phyloP scores from a whole-genome alignment of 2,797 vertebrate species.

The Cheirogaleus major region DNA sequence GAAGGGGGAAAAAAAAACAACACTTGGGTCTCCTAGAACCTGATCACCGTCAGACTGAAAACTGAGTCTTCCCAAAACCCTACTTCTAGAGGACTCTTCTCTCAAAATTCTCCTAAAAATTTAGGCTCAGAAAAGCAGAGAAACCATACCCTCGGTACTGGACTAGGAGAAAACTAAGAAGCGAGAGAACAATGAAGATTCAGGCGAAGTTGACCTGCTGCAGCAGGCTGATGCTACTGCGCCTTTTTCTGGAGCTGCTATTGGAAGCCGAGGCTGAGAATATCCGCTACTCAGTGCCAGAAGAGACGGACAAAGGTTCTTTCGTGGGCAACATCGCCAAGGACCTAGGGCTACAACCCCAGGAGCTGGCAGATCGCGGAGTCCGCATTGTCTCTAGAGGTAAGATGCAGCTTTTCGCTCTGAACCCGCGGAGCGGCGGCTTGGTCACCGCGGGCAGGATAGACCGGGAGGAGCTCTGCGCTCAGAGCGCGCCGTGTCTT shows the following conservation, averaged over 20 bases:
- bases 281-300: slow-evolving; percentile 82
- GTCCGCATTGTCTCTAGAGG: slow-evolving; percentile 81
- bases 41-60: background rate
- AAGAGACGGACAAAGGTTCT: slow-evolving; percentile 81
- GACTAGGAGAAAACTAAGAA: slow-evolving; percentile 23
- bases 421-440: slow-evolving; percentile 76
- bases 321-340: slow-evolving; percentile 81
- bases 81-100: background rate
- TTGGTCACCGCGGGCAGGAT: slow-evolving; percentile 82
- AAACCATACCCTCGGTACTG: background rate
- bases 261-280: slow-evolving; percentile 56
- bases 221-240: slow-evolving; percentile 11
- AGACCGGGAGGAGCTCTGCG: slow-evolving; percentile 87
- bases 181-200: slow-evolving; percentile 61
- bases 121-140: slow-evolving; percentile 19
- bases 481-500: slow-evolving; percentile 82
- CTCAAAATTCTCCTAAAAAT: slow-evolving; percentile 31
- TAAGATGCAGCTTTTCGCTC: slow-evolving; percentile 78
- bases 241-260: slow-evolving; percentile 51
- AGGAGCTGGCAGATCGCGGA: slow-evolving; percentile 68
- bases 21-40: background rate
- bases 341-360: slow-evolving; percentile 80
- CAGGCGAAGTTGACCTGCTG: background rate
- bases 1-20: background rate
- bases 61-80: background rate